Conservation (phyloP, 1,140 invertebrate species). For the Grapholita molesta region DNA sequence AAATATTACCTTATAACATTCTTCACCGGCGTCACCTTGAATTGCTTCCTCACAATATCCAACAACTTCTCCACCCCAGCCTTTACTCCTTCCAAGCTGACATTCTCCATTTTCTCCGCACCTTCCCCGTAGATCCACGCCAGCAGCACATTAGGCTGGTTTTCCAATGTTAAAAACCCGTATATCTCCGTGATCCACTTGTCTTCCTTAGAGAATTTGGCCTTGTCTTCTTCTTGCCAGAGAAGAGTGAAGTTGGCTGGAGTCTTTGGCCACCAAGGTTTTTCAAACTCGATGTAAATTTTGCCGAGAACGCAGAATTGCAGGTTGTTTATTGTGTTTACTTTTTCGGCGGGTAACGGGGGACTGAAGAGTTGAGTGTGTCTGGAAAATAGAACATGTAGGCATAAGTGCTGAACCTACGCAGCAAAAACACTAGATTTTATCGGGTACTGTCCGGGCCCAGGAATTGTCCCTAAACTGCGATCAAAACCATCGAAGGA, state of each 20-base stretch:
- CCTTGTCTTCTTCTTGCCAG: slow-evolving; percentile 79
- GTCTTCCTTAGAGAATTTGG: slow-evolving; percentile 47
- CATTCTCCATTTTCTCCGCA: slow-evolving; percentile 79
- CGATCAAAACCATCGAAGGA: no score
- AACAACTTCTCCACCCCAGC: slow-evolving; percentile 71
- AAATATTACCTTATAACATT: slow-evolving; percentile 44
- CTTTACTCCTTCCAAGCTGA: slow-evolving; percentile 71
- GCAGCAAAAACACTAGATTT: no score
- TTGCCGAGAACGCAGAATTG: slow-evolving; percentile 87
- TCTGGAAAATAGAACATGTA: slow-evolving; percentile 39
- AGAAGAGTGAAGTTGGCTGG: slow-evolving; percentile 74
- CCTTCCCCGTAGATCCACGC: slow-evolving; percentile 80
- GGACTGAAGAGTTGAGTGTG: slow-evolving; percentile 81
- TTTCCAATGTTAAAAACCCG: slow-evolving; percentile 82
- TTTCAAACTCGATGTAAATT: slow-evolving; percentile 84
- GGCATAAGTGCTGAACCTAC: no score
- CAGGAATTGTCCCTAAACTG: no score
- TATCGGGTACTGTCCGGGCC: no score
- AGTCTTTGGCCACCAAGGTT: slow-evolving; percentile 81
- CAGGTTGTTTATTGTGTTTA: slow-evolving; percentile 81
- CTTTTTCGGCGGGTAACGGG: slow-evolving; percentile 79
- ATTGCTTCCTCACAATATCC: slow-evolving; percentile 44
- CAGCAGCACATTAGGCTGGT: slow-evolving; percentile 83
- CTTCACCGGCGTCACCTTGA: slow-evolving; percentile 50
- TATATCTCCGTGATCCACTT: slow-evolving; percentile 82